These are phyloP conservation scores for Larimichthys crocea DNA, from an alignment of 2,113 vertebrate species.

Conservation along the genomic window DNA sequence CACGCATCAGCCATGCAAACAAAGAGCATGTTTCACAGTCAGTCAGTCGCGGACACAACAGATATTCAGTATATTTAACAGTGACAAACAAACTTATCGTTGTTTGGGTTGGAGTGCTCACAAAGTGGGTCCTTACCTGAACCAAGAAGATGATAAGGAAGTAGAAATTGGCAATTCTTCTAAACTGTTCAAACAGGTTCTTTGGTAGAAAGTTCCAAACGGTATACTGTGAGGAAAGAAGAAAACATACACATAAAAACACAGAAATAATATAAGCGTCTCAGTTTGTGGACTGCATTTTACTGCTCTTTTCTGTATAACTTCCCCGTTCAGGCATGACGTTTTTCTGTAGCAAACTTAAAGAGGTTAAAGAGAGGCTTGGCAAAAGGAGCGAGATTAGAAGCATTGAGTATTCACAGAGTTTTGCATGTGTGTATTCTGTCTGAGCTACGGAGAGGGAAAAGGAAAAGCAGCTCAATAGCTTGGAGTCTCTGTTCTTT, in stretches of 20 bases:
- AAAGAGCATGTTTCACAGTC: background rate
- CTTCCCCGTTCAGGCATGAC: background rate
- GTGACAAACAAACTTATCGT: background rate
- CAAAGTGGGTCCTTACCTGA: slow-evolving; percentile 87
- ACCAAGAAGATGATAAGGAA: slow-evolving; percentile 99
- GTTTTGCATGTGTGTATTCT: slow-evolving; percentile 36
- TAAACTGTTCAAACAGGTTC: slow-evolving; percentile 99
- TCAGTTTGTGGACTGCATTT: background rate
- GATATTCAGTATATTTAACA: background rate
- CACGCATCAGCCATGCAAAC: background rate
- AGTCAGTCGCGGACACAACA: background rate
- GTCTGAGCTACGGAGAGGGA: slow-evolving; percentile 23
- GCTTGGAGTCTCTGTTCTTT: slow-evolving; percentile 55
- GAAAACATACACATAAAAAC: slow-evolving; percentile 16
- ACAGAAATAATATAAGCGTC: background rate
- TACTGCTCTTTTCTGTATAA: background rate
- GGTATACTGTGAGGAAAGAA: slow-evolving; percentile 88
- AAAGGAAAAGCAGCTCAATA: slow-evolving; percentile 51
- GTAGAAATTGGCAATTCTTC: slow-evolving; percentile 99
- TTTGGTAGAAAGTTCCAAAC: slow-evolving; percentile 99
- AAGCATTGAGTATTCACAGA: slow-evolving; percentile 45
- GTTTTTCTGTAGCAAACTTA: slow-evolving; percentile 27
- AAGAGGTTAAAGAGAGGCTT: slow-evolving; percentile 45
- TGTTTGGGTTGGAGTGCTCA: slow-evolving; percentile 12
- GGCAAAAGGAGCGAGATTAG: slow-evolving; percentile 52